Evolutionary conservation across 2,113 vertebrate species (phyloP).

Genomic region (Ramphastos sulfuratus): DNA sequence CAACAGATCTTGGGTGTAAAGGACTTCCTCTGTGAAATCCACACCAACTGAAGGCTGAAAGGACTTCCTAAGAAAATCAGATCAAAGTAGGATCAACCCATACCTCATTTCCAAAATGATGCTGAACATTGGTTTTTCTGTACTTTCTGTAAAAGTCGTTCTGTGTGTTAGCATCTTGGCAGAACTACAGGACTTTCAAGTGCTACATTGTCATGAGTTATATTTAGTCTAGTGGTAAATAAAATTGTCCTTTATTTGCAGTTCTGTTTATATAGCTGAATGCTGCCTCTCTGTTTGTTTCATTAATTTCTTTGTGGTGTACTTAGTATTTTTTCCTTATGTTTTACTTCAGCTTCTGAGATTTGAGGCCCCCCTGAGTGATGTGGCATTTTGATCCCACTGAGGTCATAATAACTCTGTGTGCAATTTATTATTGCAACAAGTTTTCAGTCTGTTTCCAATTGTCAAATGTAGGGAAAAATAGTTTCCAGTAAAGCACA

Average conservation of each 20-base stretch:
- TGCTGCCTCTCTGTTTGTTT: neutral
- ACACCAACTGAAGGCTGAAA: neutral
- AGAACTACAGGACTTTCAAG: neutral
- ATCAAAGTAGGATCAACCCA: neutral
- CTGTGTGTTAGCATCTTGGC: conserved; percentile 5
- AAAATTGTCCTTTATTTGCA: neutral
- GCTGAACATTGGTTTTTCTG: neutral
- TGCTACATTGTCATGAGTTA: neutral
- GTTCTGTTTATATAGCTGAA: neutral
- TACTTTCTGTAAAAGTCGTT: neutral
- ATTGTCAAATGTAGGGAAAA: neutral
- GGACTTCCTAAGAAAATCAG: neutral
- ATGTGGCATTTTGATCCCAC: neutral
- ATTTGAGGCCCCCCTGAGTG: neutral
- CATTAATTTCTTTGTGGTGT: accelerated
- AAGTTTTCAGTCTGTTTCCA: conserved; percentile 37
- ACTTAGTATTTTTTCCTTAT: neutral
- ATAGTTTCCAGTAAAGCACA: neutral
- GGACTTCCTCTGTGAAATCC: neutral
- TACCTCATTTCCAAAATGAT: neutral
- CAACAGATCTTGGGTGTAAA: neutral
- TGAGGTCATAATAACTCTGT: neutral
- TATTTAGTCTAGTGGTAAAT: neutral
- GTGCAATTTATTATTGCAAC: neutral
- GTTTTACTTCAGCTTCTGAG: neutral